Evolutionary conservation across 2,797 vertebrate genomes (phyloP), one percentile per base, ranked within the genome.

Genomic region (Lacerta agilis): DNA sequence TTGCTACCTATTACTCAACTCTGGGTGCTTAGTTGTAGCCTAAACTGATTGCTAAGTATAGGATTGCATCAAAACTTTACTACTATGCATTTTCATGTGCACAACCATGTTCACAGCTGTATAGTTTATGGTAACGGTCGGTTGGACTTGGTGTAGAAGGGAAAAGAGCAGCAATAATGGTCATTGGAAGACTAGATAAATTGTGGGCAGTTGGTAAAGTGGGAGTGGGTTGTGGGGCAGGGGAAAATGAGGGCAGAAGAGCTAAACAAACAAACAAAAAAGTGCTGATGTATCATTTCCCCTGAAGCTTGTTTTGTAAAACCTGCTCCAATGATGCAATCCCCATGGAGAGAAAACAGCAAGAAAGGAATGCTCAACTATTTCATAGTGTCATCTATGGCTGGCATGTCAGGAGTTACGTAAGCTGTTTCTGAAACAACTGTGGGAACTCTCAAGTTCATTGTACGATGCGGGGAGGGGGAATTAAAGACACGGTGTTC

Each of bases 281-380:
- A 67, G 38, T 66, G 66, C 66, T 66, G 13, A 67, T 85, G 73
- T 66, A 67, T 67, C 81, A 78, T 78, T 85, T 93, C 78, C 85
- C 90, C 88, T 90, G 88, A 85, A 94, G 88, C 84, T 91, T 83
- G 82, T 87, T 49, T 92, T 91, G 75, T 92, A 92, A 93, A 93
- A 94, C 93, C 95, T 92, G 93, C 91, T 93, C 91, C 92, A 85
- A 94, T 93, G 94, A 94, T 94, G 95, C 94, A 95, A 94, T 92
- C 86, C 87, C 83, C 79, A 8, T 27, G 83, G 83, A 81, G 61
- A 76, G n/a, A 85, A 67, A 85, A 66, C 49, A 90, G 78, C 36
- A 86, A 87, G 71, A 64, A 80, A 83, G 79, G 61, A 85, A 89
- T 41, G 84, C 85, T 69, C 78, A 81, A 82, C 78, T 71, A 41